These are phyloP conservation scores for Portevinia maculata DNA, from an alignment of 2,888 invertebrate genomes.

Conservation along the genomic window DNA sequence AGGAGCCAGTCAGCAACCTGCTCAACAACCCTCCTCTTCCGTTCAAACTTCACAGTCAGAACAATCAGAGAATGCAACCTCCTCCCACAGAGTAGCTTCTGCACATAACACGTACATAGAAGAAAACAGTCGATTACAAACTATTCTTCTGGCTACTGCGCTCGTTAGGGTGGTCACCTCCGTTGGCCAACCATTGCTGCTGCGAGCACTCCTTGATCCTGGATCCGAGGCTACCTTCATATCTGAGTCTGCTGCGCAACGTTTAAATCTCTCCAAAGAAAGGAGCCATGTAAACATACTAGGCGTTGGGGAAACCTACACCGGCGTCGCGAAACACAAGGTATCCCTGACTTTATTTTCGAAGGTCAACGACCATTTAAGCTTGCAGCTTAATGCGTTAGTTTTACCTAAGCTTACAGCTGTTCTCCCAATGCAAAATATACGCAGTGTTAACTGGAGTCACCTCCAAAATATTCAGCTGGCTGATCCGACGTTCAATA, in stretches of 20 bases:
- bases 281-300: not conserved
- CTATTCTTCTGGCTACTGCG: conserved; percentile 37
- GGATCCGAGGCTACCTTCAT: conserved; percentile 61
- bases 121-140: conserved; percentile 1
- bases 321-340: not conserved
- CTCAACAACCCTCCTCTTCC: no score
- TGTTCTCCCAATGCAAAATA: not conserved
- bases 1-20: no score
- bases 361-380: not conserved
- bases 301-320: conserved; percentile 3
- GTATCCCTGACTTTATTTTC: not conserved
- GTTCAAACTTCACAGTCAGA: no score
- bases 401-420: conserved; percentile 14
- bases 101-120: no score
- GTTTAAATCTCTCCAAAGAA: conserved; percentile 2
- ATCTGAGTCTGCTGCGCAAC: conserved; percentile 51
- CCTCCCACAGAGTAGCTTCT: no score
- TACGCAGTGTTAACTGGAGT: conserved; percentile 1
- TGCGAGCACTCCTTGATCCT: conserved; percentile 42
- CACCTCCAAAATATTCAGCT: not conserved
- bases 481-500: not conserved
- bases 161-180: conserved; percentile 18
- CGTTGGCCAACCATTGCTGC: conserved; percentile 11
- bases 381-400: conserved; percentile 3
- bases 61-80: no score